Evolutionary conservation across 2,888 invertebrate genomes (phyloP).

Genomic region (Leucophenga montana): DNA sequence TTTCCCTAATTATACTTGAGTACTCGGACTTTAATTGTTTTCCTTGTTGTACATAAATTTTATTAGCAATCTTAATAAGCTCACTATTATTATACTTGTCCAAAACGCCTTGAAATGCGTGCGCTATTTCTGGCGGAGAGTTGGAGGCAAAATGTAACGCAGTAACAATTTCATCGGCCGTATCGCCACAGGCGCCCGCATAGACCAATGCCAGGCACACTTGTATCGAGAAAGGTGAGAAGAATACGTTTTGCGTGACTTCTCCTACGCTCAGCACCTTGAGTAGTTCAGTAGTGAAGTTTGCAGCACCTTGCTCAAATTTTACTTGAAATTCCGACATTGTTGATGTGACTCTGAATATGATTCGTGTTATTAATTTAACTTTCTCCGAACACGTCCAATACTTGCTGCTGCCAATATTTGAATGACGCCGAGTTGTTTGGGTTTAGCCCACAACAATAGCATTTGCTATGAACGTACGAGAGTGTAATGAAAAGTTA

Average conservation of each 20-base stretch:
- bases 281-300: conserved; percentile 53
- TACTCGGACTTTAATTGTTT: conserved; percentile 75
- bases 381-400: no score
- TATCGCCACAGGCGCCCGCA: conserved; percentile 79
- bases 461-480: no score
- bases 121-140: conserved; percentile 16
- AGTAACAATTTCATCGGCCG: conserved; percentile 76
- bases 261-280: conserved; percentile 57
- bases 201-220: conserved; percentile 80
- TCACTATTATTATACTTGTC: conserved; percentile 35
- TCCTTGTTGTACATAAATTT: conserved; percentile 77
- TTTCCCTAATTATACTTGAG: conserved; percentile 75
- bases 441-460: no score
- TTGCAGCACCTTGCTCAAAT: conserved; percentile 55
- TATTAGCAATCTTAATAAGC: conserved; percentile 78
- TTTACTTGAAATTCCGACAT: conserved; percentile 40
- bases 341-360: no score
- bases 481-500: no score
- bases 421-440: no score
- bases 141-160: conserved; percentile 74
- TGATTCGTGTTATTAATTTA: no score
- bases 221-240: conserved; percentile 83
- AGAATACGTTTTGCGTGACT: conserved; percentile 77
- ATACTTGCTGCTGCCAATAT: no score
- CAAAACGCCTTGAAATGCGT: conserved; percentile 31